Base-by-base conservation (phyloP, 2,113 vertebrate genomes). In the Cinclus cinclus region DNA sequence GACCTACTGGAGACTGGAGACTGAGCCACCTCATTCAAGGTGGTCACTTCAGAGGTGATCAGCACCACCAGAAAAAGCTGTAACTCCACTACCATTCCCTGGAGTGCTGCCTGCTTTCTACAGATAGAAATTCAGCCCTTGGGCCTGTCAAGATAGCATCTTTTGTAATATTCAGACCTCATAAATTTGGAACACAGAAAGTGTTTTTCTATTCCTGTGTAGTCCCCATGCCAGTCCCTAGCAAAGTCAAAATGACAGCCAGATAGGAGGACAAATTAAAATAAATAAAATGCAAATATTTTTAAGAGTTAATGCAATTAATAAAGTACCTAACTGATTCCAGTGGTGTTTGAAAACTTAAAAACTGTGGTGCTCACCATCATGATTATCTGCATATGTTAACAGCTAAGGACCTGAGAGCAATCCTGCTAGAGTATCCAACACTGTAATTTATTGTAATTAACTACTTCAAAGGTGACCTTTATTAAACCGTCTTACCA, bases 391-490 rank as follows among this genome's bases (percentile, higher is more conserved):
- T 70, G 80, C 52, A 90, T 83, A 90, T 3, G 28, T 79, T 92
- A 96, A 84, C 35, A 78, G 64, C 35, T 37, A 96, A 64, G 60
- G 69, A 89, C 64, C 87, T 23, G 42, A 67, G 55, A 67, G 55
- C 83, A 95, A 93, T 89, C 55, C 85, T 92, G 79, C 81, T 92
- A 95, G 35, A 94, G 50, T 90, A 92, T 78, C 83, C 92, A 80
- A 87, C 39, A 47, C 31, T 76, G 69, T 78, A 96, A 94, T 95
- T 87, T 90, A 84, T 35, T 90, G 67, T 49, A 87, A 90, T 95
- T 94, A 97, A 87, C 69, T 95, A 85, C 70, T 96, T 94, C 94
- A 94, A 81, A 92, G 75, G 74, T 83, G 96, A 95, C 85, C 89
- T 94, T 97, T 89, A 91, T 83, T 82, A 90, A 93, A 70, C 50